phyloP scores from a whole-genome alignment of 2,888 invertebrate genomes.

The Tetragonula carbonaria region DNA sequence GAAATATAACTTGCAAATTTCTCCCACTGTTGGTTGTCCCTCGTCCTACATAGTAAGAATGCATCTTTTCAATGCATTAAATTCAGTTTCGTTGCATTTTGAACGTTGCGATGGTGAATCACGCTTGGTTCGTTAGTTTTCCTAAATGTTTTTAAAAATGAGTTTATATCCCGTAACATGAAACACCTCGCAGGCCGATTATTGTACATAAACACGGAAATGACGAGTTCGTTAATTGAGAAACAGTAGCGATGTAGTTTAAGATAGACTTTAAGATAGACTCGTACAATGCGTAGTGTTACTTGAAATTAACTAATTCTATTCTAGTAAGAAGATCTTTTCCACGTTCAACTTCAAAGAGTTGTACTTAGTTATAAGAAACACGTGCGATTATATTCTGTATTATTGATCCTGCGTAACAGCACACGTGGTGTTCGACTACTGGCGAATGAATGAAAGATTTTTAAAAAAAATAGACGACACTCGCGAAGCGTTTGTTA shows the following conservation, averaged over 20 bases:
- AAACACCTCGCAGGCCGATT: not conserved
- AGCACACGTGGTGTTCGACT: not conserved
- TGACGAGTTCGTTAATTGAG: not conserved
- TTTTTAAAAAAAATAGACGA: not conserved
- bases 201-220: not conserved
- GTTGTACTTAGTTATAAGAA: too few species aligned
- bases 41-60: conserved; percentile 28
- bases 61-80: conserved; percentile 11
- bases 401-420: not conserved
- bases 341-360: not conserved
- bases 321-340: not conserved
- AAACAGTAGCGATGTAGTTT: too few species aligned
- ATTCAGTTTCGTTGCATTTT: not conserved
- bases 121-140: not conserved
- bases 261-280: too few species aligned
- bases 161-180: not conserved
- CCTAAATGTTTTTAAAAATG: not conserved
- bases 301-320: not conserved
- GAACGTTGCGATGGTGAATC: not conserved
- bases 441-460: not conserved
- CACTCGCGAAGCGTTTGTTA: too few species aligned
- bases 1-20: conserved; percentile 8
- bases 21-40: not conserved
- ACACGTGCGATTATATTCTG: not conserved
- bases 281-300: not conserved